phyloP scores from a whole-genome alignment of 2,797 vertebrate species.

The Peromyscus attwateri region DNA sequence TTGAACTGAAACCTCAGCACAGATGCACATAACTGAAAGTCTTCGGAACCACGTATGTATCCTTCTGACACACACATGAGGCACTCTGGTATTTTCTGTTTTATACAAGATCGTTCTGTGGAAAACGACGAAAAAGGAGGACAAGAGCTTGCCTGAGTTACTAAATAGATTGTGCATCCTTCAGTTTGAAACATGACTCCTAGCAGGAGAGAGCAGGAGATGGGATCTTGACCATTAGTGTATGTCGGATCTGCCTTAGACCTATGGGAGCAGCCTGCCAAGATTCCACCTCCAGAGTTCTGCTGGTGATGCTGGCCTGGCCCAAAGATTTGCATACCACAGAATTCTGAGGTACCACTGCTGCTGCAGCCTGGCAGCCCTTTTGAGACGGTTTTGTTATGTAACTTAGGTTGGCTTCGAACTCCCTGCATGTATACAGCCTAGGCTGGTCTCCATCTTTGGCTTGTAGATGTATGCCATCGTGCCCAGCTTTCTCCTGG shows the following conservation, averaged over 20 bases:
- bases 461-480: not conserved
- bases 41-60: not conserved
- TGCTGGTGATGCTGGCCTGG: not conserved
- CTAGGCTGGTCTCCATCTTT: not conserved
- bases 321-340: not conserved
- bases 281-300: not conserved
- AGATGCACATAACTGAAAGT: not conserved
- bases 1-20: not conserved
- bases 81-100: slow-evolving; percentile 3
- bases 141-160: not conserved
- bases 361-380: not conserved
- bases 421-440: not conserved
- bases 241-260: not conserved
- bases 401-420: not conserved
- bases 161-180: not conserved
- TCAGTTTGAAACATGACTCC: not conserved
- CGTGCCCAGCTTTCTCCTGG: not conserved
- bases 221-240: not conserved
- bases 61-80: not conserved
- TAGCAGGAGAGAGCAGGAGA: not conserved
- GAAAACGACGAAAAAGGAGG: not conserved
- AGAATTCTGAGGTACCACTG: not conserved
- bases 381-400: not conserved
- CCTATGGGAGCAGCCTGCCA: not conserved
- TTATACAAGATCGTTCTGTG: not conserved